Base-by-base conservation (phyloP, 2,888 invertebrate species). In the Ligdia adustata region DNA sequence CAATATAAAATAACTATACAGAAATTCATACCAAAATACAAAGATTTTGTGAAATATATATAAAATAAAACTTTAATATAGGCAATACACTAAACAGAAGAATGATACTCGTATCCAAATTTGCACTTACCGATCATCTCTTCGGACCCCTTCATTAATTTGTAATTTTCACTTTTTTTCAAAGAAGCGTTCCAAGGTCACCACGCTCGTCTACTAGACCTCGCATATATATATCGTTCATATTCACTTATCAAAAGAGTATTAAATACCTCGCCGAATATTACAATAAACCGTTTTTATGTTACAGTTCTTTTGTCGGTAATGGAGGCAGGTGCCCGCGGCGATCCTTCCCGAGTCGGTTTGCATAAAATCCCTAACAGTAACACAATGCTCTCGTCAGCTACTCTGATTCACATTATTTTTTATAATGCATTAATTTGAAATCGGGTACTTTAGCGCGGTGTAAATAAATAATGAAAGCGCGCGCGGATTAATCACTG, bases 381-480 rank as follows among this genome's bases (percentile, higher is more conserved):
- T 41, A 43, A 57, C 56, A 54, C 44, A 57, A 54, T 58, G 57
- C 62, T 53, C 38, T 56, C 51, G 50, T 53, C 52, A 51, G 53
- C 35, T 41, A 52, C 53, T 60, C 57, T 41, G 49, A 54, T 52
- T 44, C 54, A 60, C 57, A 52, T 60, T 49, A 52, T 53, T 55
- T 55, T 50, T 41, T 37, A 43, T 20, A 37, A 33, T 60, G 52
- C 55, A 64, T 68, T 66, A 62, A 68, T 66, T 69, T 54, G 32
- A 66, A 69, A 68, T 69, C 57, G 60, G 20, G 15, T n/a, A 22
- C 18, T 33, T 62, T 60, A 53, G 22, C 63, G 56, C 52, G 28
- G 62, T 72, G 78, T 82, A 82, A 83, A 82, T 83, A 82, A 84
- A 82, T 82, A 82, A 82, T 79, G 75, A 67, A 68, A 71, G 67